These are phyloP conservation scores for Drosophila pullipes DNA, from an alignment of 2,888 invertebrate species.

Conservation along the genomic window DNA sequence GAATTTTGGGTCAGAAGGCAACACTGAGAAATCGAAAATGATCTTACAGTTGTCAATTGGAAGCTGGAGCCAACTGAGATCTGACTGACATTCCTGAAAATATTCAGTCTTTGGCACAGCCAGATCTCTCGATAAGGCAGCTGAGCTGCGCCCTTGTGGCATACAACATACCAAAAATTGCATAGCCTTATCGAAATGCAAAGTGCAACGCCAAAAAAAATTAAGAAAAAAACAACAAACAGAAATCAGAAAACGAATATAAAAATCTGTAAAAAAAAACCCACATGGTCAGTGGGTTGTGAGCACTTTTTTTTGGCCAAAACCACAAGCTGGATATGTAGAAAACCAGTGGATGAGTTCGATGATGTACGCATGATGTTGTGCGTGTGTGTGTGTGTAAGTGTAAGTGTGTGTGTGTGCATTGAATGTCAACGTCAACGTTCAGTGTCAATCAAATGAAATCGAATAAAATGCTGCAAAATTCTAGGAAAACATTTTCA, in stretches of 20 bases:
- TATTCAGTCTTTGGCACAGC: not conserved
- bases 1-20: not conserved
- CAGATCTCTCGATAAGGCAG: constrained; percentile 28
- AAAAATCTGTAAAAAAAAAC: constrained; percentile 27
- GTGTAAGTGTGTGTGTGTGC: constrained; percentile 19
- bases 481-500: constrained; percentile 74
- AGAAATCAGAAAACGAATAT: constrained; percentile 20
- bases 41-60: not conserved
- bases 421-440: constrained; percentile 72
- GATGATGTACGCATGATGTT: constrained; percentile 12
- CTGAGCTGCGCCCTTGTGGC: constrained; percentile 22
- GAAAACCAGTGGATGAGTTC: constrained; percentile 51
- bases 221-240: constrained; percentile 26
- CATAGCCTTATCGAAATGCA: constrained; percentile 53
- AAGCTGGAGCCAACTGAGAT: not conserved
- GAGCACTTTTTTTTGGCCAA: constrained; percentile 71
- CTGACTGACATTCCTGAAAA: not conserved
- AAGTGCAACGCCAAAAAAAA: constrained; percentile 19
- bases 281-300: constrained; percentile 71
- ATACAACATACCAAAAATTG: constrained; percentile 18
- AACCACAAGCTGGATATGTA: constrained; percentile 69
- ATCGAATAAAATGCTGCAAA: constrained; percentile 57
- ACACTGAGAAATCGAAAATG: not conserved
- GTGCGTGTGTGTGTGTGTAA: not conserved
- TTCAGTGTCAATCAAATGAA: constrained; percentile 73